These are phyloP conservation scores for Lemur catta DNA, from an alignment of 2,797 vertebrate species.

Conservation along the genomic window DNA sequence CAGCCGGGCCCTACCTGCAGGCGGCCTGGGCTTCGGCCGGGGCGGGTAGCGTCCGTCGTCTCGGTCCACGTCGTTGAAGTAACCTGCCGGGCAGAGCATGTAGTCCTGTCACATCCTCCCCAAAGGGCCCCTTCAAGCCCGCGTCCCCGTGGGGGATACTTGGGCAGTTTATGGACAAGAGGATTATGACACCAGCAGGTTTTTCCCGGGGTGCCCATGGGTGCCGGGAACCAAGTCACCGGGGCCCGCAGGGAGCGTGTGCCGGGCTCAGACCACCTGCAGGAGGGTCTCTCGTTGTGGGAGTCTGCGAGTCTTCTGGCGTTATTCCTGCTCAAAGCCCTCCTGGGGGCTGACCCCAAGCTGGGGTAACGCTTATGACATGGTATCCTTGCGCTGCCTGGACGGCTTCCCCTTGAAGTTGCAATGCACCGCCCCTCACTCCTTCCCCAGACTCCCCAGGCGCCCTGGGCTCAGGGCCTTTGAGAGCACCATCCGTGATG, in stretches of 20 bases:
- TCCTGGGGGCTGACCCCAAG: not conserved
- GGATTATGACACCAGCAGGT: rapidly evolving
- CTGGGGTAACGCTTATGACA: not conserved
- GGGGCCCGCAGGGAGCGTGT: rapidly evolving
- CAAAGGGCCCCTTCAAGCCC: rapidly evolving
- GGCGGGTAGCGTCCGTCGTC: not conserved
- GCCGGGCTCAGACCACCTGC: not conserved
- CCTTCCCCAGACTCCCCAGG: not conserved
- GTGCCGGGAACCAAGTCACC: not conserved
- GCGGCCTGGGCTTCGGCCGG: not conserved
- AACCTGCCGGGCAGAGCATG: not conserved
- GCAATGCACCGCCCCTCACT: not conserved
- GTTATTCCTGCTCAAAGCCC: not conserved
- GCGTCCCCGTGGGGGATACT: rapidly evolving
- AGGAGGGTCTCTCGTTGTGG: not conserved
- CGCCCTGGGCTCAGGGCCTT: not conserved
- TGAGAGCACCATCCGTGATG: not conserved
- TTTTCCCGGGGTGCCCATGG: not conserved
- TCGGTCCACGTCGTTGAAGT: not conserved
- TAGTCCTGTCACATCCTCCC: rapidly evolving
- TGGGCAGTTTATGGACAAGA: rapidly evolving
- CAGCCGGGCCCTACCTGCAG: not conserved
- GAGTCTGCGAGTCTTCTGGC: rapidly evolving
- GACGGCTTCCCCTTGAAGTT: too few species aligned
- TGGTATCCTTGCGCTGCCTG: not conserved